Base-by-base conservation (phyloP, 1,140 invertebrate species). In the Venustaconcha ellipsiformis region DNA sequence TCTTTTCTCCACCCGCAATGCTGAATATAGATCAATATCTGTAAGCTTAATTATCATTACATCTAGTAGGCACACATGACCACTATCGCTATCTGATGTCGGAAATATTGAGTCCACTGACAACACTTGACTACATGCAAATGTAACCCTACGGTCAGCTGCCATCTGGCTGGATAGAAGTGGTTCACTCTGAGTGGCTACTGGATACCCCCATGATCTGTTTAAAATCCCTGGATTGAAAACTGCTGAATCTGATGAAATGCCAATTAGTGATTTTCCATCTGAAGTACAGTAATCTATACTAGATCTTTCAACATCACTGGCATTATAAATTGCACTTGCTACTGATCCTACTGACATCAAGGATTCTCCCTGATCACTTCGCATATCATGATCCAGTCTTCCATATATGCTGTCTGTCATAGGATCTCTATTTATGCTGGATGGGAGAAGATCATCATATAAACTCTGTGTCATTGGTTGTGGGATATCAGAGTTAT, bases 21-120 rank as follows among this genome's bases (percentile, higher is more conserved):
- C 95, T 8, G 94, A 93, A 78, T 94, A 95, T 3, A 96, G 89
- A 87, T 96, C 95, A 92, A 96, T 96, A 80, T 96, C 95, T 8
- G 94, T 92, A 57, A 97, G 86, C 75, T 94, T 92, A 1, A 97
- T 91, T 66, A 91, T 90, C 92, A 96, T 95, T 0, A 96, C 92
- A 86, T 97, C 95, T 12, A 96, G 83, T 15, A 96, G 84, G 83
- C 93, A 92, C 3, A 67, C 72, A 66, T 84, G 74, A 12, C 68
- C 60, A 13, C 72, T 62, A 70, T 8, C 37, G 5, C 74, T 62
- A 11, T 73, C 62, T 12, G 56, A 69, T 37, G 62, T 65, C 76
- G 18, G 62, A 30, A 20, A 67, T 14, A 23, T 58, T 62, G 11
- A 76, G 72, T 8, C 20, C 74, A 30, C 59, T 57, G 18, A 65